phyloP scores from a whole-genome alignment of 2,113 vertebrate genomes.

The Microtus richardsoni region DNA sequence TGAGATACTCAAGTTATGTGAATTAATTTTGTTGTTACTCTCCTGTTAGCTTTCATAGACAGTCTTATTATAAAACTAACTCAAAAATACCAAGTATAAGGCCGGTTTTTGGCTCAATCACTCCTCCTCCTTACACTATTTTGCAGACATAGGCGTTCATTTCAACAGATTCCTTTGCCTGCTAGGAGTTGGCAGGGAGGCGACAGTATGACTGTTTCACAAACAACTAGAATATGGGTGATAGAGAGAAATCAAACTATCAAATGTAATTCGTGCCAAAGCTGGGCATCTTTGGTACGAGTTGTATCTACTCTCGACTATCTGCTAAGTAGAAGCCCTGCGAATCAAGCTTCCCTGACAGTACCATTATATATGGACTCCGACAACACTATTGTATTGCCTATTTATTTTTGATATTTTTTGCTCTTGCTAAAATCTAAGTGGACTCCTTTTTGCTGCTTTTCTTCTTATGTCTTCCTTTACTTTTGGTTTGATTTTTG shows the following conservation, averaged over 20 bases:
- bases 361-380: neutral
- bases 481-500: neutral
- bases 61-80: neutral
- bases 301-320: neutral
- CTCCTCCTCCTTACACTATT: neutral
- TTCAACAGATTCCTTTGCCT: neutral
- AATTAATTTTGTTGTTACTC: neutral
- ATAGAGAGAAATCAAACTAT: neutral
- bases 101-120: neutral
- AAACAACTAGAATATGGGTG: neutral
- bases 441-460: neutral
- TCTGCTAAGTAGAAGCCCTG: neutral
- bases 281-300: accelerated
- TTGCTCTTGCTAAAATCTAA: neutral
- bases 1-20: neutral
- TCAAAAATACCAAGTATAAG: neutral
- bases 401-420: neutral
- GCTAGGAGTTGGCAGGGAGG: neutral
- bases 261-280: neutral
- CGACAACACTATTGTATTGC: neutral
- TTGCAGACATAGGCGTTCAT: neutral
- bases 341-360: neutral
- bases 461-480: neutral
- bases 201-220: neutral
- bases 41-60: neutral